phyloP scores from a whole-genome alignment of 2,888 invertebrate genomes.

The Sarcophaga subvicina region DNA sequence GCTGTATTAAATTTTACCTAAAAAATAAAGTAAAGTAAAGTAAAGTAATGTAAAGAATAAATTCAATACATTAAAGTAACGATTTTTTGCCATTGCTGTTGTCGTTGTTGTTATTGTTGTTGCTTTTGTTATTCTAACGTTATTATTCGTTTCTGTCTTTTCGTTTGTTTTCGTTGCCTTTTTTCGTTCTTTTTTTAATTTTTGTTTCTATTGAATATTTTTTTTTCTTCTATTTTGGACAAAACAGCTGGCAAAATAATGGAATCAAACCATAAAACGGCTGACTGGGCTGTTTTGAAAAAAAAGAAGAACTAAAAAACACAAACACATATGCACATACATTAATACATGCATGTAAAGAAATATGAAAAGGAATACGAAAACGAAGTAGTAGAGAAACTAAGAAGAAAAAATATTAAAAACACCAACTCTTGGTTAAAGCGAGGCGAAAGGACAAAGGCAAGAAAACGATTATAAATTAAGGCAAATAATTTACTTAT shows the following conservation, averaged over 20 bases:
- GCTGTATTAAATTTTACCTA: constrained; percentile 50
- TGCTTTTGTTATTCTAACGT: constrained; percentile 29
- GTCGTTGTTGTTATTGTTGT: neutral
- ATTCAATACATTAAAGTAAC: constrained; percentile 43
- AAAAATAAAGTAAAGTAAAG: constrained; percentile 22
- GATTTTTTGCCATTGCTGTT: neutral
- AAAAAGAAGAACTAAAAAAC: constrained; percentile 34
- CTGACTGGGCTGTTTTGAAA: constrained; percentile 59
- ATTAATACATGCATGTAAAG: neutral
- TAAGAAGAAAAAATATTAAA: neutral
- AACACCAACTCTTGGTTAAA: neutral
- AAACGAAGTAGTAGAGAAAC: neutral
- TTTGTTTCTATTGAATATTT: constrained; percentile 35
- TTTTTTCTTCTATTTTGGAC: constrained; percentile 43
- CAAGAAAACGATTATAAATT: constrained; percentile 54
- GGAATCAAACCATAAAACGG: constrained; percentile 62
- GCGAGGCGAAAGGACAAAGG: constrained; percentile 6
- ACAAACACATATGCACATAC: constrained; percentile 17
- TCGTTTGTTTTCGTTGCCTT: neutral
- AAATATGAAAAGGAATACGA: neutral
- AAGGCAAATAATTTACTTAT: constrained; percentile 27
- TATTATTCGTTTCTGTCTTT: constrained; percentile 32
- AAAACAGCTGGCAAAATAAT: constrained; percentile 67
- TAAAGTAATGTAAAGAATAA: constrained; percentile 11
- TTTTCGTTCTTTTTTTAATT: neutral